Conservation (phyloP, 1,140 invertebrate species). For the Thaumetopoea pityocampa region DNA sequence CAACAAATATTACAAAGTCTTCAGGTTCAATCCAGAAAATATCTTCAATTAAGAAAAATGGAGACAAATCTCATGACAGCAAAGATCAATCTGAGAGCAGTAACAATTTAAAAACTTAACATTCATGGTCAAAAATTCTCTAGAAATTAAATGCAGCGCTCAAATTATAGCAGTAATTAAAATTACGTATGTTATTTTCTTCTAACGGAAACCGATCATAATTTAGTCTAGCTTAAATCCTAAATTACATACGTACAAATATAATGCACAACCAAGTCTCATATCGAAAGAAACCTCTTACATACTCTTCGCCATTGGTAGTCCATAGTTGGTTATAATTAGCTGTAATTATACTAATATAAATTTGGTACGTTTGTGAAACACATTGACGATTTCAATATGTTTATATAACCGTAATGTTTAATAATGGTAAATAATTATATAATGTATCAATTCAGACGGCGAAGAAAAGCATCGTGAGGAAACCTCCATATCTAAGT, state of each 20-base stretch:
- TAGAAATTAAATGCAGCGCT: constrained; percentile 26
- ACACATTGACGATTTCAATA: constrained; percentile 12
- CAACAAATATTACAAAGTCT: no score
- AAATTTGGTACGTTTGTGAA: constrained; percentile 3
- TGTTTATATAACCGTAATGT: no score
- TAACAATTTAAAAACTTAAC: constrained; percentile 45
- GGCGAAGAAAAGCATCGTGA: no score
- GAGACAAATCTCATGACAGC: constrained; percentile 18
- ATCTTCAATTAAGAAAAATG: constrained; percentile 20
- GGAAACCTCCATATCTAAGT: no score
- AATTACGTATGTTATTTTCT: constrained; percentile 11
- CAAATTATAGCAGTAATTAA: constrained; percentile 20
- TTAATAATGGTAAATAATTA: no score
- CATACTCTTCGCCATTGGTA: constrained; percentile 3
- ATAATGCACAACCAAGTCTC: constrained; percentile 1
- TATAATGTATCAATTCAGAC: no score
- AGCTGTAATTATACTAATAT: constrained; percentile 12
- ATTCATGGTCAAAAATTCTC: constrained; percentile 15
- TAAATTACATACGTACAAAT: constrained; percentile 13
- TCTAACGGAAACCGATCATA: no score
- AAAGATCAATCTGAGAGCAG: constrained; percentile 28
- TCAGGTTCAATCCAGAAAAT: constrained; percentile 6
- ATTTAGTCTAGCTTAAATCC: constrained; percentile 8
- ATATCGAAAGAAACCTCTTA: constrained; percentile 9
- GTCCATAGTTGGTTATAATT: constrained; percentile 12